Evolutionary conservation across 23 tunicate species (phyloP), one percentile per base, ranked within the genome.

Genomic region (Botrylloides violaceus): DNA sequence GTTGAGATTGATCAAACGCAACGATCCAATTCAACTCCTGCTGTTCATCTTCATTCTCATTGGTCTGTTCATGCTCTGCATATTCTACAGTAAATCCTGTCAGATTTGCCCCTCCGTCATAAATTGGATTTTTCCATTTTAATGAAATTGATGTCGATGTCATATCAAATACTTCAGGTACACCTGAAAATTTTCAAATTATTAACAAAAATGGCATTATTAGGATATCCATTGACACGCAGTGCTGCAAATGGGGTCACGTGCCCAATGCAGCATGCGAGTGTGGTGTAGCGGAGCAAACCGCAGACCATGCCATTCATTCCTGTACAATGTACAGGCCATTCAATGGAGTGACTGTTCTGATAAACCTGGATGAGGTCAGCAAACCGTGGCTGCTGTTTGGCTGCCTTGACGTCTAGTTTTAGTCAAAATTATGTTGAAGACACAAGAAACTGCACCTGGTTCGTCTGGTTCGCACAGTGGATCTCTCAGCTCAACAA

Each of bases 41-140:
- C 0, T 31, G 15, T 26, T 72, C 28, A 3, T 78, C 71, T 19
- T n/a, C n/a, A 43, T 68, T 22, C 29, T 68, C 29, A 2, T 4
- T 1, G 20, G 56, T 43, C 47, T 55, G 9, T 35, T 35, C 15
- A 0, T 71, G 71, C 48, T 80, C 84, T 25, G 84, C 77, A 43
- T 58, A 80, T 60, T 80, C 78, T 23, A 93, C 68, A 3, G 94
- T 77, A 73, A 85, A 93, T 0, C 90, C 88, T 23, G 34, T 81
- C 19, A 93, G 72, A 59, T 81, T 81, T 9, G 94, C 87, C 21
- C 98, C 98, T 15, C 98, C 98, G 72, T 93, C 94, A 63, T 81
- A 85, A 1, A 5, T 27, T 35, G 98, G 94, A 15, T 55, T 79
- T 53, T 78, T 71, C 98, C 98, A 93, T 30, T 73, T 79, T 50